A percentile compares a stretch with the other conserved stretches of the same genome.
Evolutionary conservation across 2,113 vertebrate species (phyloP).

Genomic region (Alaudala cheleensis): DNA sequence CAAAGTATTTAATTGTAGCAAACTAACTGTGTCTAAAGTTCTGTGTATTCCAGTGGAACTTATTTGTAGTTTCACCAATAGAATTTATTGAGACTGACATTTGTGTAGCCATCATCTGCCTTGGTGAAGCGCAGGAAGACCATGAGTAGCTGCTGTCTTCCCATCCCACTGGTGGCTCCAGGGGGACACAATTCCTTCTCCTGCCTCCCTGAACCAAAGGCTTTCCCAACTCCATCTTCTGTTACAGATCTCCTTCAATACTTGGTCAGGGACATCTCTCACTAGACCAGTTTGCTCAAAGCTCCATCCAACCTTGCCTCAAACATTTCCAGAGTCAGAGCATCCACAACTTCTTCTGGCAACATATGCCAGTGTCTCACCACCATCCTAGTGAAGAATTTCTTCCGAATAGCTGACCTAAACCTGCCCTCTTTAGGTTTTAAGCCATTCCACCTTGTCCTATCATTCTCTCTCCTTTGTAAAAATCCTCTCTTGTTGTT

Average conservation of each 20-base stretch:
- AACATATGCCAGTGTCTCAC: neutral
- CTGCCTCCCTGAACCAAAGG: neutral
- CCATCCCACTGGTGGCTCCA: neutral
- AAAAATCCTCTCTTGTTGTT: neutral
- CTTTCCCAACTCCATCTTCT: neutral
- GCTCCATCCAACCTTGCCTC: neutral
- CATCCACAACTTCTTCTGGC: neutral
- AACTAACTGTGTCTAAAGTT: neutral
- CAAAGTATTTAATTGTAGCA: neutral
- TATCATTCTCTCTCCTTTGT: neutral
- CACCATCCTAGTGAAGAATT: neutral
- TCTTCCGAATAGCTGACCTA: neutral
- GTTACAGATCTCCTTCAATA: neutral
- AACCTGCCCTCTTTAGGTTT: neutral
- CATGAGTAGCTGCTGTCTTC: neutral
- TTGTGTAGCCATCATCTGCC: neutral
- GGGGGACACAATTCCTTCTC: neutral
- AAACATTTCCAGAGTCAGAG: accelerated
- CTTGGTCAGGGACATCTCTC: neutral
- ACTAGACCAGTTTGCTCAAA: neutral
- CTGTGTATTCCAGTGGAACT: neutral
- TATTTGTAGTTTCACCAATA: neutral
- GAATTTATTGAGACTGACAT: neutral
- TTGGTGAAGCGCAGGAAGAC: neutral
- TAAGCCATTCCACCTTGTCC: neutral